Evolutionary conservation across 2,888 invertebrate species (phyloP), one percentile per base, ranked within the genome.

Genomic region (Drosophila pseudotakahashii): DNA sequence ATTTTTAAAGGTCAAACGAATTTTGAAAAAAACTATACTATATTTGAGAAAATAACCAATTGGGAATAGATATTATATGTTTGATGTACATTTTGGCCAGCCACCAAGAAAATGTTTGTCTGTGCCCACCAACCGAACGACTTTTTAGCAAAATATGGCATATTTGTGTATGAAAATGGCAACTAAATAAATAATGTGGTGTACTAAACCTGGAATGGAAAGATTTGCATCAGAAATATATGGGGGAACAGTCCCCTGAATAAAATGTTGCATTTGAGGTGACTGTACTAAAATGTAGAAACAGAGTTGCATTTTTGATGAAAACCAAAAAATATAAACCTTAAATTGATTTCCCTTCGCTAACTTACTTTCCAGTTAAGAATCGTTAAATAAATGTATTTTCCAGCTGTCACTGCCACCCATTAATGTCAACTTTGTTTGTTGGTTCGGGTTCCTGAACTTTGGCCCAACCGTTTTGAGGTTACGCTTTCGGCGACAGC

Each of bases 71-170:
- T 30, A 32, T 39, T 26, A 44, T 53, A 64, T 53, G 34, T 11
- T 34, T 41, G 48, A 67, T 55, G 45, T 59, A 44, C 14, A 73
- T 78, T 66, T 82, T 82, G 82, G 86, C 83, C 66, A 64, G n/a
- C 42, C 50, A 81, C 82, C 82, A 82, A 82, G 50, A 73, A 76
- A 63, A 44, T 48, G 54, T 67, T 37, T 52, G 34, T 54, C 39
- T 70, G 50, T 50, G 44, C n/a, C 44, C 19, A 51, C 37, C 14
- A 36, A 34, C 36, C 6, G 9, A 47, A 30, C 3, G 34, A 47
- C 47, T 47, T 39, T 32, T 67, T 59, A 23, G 51, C 23, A 52
- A 48, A 59, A 62, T 64, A 26, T 23, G 47, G 30, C 19, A 30
- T 48, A 52, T 34, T 11, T 11, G 10, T 34, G 34, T 11, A 50